Percentiles rank a stretch among this genome's conserved stretches.
Conservation (phyloP, 2,888 invertebrate genomes). For the Falcaria lacertinaria region DNA sequence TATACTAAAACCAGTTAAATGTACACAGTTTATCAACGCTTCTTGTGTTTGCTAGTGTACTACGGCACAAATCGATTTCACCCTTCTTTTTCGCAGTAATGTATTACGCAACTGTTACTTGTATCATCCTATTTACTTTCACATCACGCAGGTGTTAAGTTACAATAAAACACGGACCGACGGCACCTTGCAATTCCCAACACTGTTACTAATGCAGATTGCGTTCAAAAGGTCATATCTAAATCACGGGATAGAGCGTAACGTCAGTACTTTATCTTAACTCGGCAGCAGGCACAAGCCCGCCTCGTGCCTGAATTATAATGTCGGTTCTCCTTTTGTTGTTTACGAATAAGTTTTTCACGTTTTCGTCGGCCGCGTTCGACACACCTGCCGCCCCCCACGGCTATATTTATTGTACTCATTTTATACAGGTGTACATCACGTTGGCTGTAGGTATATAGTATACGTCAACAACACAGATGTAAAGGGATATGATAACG, state of each 20-base stretch:
- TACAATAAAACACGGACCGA: constrained; percentile 35
- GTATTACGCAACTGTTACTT: constrained; percentile 13
- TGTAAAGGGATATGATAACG: background rate
- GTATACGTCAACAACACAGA: constrained; percentile 24
- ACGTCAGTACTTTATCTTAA: constrained; percentile 70
- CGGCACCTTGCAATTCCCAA: constrained; percentile 20
- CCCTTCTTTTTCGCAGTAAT: constrained; percentile 7
- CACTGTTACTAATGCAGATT: constrained; percentile 67
- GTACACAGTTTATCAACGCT: background rate
- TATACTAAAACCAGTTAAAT: no score
- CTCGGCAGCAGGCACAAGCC: constrained; percentile 58
- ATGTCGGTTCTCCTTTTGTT: constrained; percentile 64
- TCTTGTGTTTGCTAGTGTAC: background rate
- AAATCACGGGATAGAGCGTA: constrained; percentile 69
- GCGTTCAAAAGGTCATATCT: constrained; percentile 71
- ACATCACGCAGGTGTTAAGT: constrained; percentile 45
- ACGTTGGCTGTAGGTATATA: constrained; percentile 53
- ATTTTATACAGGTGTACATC: constrained; percentile 47
- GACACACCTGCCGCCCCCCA: constrained; percentile 64
- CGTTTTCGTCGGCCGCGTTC: constrained; percentile 54
- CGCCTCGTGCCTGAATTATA: constrained; percentile 47
- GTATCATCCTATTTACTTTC: constrained; percentile 16
- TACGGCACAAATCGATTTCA: constrained; percentile 4
- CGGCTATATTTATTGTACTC: constrained; percentile 54
- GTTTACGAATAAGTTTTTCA: constrained; percentile 75